Conservation (phyloP, 2,888 invertebrate genomes). For the Sphaerophoria rueppellii region DNA sequence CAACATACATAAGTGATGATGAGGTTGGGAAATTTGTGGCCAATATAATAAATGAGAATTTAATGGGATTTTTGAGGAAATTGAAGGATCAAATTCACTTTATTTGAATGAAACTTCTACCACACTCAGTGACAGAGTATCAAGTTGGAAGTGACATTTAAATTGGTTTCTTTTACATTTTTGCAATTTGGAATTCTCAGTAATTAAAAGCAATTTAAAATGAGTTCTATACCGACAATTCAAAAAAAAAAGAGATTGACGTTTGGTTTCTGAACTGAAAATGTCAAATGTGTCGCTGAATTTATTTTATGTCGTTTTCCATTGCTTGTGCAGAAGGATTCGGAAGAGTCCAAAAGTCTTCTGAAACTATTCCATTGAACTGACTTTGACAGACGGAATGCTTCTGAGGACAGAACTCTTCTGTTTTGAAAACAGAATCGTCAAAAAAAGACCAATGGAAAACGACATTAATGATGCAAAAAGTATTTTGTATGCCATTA, state of each 20-base stretch:
- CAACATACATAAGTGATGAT: neutral
- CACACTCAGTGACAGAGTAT: constrained; percentile 8
- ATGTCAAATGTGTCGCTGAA: too few species aligned
- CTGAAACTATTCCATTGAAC: too few species aligned
- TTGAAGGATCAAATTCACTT: neutral
- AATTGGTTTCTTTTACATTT: neutral
- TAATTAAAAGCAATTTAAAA: constrained; percentile 21
- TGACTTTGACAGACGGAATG: too few species aligned
- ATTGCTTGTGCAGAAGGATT: too few species aligned
- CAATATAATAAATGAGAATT: constrained; percentile 32
- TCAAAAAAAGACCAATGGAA: too few species aligned
- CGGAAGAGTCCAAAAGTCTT: too few species aligned
- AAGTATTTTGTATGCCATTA: too few species aligned
- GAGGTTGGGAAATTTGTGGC: constrained; percentile 3
- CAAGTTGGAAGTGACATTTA: constrained; percentile 9
- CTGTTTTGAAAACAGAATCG: too few species aligned
- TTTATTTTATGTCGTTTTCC: too few species aligned
- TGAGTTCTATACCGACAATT: neutral
- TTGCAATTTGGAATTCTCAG: neutral
- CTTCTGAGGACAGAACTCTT: too few species aligned
- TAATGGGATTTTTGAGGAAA: constrained; percentile 14
- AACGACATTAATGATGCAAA: too few species aligned
- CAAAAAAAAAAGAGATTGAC: neutral
- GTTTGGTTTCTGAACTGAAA: too few species aligned
- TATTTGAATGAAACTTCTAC: constrained; percentile 2